Conservation (phyloP, 1,140 invertebrate species). For the Myzus persicae region DNA sequence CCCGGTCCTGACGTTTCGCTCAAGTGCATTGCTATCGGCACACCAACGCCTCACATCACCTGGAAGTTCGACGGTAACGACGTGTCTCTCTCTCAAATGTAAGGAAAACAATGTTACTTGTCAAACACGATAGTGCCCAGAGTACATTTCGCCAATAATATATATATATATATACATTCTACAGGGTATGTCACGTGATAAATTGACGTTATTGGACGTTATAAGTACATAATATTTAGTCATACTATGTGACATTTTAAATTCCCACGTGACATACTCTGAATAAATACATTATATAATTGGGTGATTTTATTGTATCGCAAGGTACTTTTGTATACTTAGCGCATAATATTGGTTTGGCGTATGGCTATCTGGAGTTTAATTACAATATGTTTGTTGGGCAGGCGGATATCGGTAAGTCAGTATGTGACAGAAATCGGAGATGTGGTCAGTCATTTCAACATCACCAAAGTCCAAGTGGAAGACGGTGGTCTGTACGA, state of each 20-base stretch:
- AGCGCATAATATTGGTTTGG: background rate
- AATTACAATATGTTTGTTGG: background rate
- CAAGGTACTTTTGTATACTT: background rate
- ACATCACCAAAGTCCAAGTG: conserved; percentile 74
- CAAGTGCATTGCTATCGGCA: conserved; percentile 73
- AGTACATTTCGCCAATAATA: background rate
- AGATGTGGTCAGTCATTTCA: conserved; percentile 77
- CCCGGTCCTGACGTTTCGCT: conserved; percentile 70
- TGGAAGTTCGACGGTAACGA: conserved; percentile 70
- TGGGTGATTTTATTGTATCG: background rate
- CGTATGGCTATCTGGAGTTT: background rate
- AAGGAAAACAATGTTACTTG: background rate
- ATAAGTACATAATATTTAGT: too few species aligned
- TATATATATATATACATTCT: too few species aligned
- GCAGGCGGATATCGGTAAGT: conserved; percentile 68
- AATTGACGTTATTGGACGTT: background rate
- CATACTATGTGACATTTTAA: background rate
- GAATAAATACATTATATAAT: background rate
- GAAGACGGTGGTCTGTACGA: conserved; percentile 78
- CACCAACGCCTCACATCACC: conserved; percentile 72
- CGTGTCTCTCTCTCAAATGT: conserved; percentile 69
- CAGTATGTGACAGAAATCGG: conserved; percentile 74
- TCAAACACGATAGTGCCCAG: background rate
- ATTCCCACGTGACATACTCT: background rate
- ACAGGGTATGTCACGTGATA: background rate